Percentiles rank a stretch among this genome's conserved stretches.
Evolutionary conservation across 1,140 invertebrate species (phyloP).

Genomic region (Hylaeus anthracinus): DNA sequence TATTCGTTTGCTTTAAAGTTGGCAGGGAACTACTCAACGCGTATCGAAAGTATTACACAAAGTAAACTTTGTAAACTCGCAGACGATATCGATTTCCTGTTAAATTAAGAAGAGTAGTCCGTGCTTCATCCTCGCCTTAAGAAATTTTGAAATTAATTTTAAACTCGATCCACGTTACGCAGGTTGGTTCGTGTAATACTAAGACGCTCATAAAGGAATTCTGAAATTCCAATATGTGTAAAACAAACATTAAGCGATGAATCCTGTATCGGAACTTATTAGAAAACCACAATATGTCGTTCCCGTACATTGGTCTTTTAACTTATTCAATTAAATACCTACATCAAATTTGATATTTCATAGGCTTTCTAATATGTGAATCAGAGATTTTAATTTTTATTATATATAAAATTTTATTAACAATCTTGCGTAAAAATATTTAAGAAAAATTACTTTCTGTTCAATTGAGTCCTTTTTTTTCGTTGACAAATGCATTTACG

Average conservation of each 20-base stretch:
- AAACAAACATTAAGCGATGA: background rate
- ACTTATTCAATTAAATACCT: no score
- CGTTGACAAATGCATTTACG: no score
- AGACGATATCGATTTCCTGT: background rate
- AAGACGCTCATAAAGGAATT: background rate
- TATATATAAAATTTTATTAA: no score
- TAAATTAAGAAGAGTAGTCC: slow-evolving; percentile 1
- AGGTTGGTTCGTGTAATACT: background rate
- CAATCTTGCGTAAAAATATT: no score
- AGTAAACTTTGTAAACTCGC: slow-evolving; percentile 6
- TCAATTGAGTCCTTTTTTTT: no score
- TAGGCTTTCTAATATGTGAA: no score
- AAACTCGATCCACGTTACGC: background rate
- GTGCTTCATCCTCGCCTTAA: background rate
- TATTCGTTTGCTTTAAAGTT: background rate
- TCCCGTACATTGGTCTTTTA: no score
- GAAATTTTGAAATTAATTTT: slow-evolving; percentile 11
- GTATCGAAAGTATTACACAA: background rate
- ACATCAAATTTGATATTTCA: no score
- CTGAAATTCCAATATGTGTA: background rate
- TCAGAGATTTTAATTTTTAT: no score
- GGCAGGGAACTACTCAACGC: background rate
- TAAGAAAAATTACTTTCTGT: no score
- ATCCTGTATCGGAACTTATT: no score
- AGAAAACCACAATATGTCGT: no score